Percentiles rank a stretch among this genome's conserved stretches.
Conservation (phyloP, 2,113 vertebrate genomes). For the Lagopus muta region DNA sequence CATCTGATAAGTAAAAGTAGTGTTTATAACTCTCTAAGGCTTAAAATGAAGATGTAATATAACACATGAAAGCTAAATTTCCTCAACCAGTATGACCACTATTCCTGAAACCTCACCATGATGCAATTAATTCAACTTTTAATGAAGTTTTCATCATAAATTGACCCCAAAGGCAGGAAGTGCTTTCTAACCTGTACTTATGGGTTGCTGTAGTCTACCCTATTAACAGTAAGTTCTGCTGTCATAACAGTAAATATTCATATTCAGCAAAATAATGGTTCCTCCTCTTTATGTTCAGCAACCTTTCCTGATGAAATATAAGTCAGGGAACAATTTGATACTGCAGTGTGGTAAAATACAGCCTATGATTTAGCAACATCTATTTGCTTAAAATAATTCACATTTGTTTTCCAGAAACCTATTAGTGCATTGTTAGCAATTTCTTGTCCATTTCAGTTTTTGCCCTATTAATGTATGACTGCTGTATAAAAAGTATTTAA, state of each 20-base stretch:
- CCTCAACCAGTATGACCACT: neutral
- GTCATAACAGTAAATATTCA: conserved; percentile 10
- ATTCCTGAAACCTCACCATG: neutral
- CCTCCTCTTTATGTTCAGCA: neutral
- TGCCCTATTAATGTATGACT: neutral
- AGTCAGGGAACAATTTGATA: conserved; percentile 6
- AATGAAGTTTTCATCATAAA: neutral
- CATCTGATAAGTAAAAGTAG: neutral
- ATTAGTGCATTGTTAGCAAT: neutral
- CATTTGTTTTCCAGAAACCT: conserved; percentile 1
- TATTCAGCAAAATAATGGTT: conserved; percentile 9
- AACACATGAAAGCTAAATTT: neutral
- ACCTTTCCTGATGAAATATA: neutral
- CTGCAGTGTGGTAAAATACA: conserved; percentile 10
- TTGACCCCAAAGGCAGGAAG: neutral
- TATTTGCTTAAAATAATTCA: neutral
- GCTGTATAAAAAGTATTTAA: neutral
- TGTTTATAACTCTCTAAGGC: neutral
- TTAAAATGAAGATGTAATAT: neutral
- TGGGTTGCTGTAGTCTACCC: neutral
- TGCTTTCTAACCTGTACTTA: neutral
- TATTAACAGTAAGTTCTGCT: neutral
- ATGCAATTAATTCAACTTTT: conserved; percentile 4
- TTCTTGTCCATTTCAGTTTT: neutral
- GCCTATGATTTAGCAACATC: neutral